Evolutionary conservation across 2,113 vertebrate species (phyloP), one percentile per base, ranked within the genome.

Genomic region (Coturnix japonica): DNA sequence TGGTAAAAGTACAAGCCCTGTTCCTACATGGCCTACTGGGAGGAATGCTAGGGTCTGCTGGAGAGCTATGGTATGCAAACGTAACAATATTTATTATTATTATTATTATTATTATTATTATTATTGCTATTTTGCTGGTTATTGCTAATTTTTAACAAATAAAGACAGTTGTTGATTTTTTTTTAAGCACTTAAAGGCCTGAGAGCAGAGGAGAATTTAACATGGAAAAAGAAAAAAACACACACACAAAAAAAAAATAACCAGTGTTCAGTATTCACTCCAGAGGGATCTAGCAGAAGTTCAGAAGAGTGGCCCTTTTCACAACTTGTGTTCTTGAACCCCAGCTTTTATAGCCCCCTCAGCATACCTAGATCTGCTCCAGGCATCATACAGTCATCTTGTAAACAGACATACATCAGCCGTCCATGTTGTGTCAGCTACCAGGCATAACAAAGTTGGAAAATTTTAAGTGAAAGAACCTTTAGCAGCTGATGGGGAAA

Each of bases 21-120:
- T 74, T 91, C 51, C 22, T 4, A 46, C 23, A 16, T 0, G 0
- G 5, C 25, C 64, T 71, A 13, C n/a, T n/a, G 7, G 25, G 56
- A 73, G 5, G 8, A 72, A 8, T 39, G 35, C 54, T n/a, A 44
- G 44, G 66, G 76, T 31, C 54, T 91, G 23, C 28, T 31, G 4
- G 22, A 54, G 8, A 20, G 57, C 47, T 75, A 33, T 1, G 11
- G 16, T 17, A n/a, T 23, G 39, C 76, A 71, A 70, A 13, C 4
- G 0, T 12, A 30, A 82, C 15, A 67, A 41, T 3, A 22, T 54
- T 3, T 30, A n/a, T 90, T 70, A 56, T 51, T 53, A 30, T 25
- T 49, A 53, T 53, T 30, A 56, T 59, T 82, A 16, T 0, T 33
- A 10, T 61, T 89, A 56, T 51, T 53, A 30, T 25, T 49, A 53